These are phyloP conservation scores for Sylvietta virens DNA, from an alignment of 2,113 vertebrate genomes.

Conservation along the genomic window DNA sequence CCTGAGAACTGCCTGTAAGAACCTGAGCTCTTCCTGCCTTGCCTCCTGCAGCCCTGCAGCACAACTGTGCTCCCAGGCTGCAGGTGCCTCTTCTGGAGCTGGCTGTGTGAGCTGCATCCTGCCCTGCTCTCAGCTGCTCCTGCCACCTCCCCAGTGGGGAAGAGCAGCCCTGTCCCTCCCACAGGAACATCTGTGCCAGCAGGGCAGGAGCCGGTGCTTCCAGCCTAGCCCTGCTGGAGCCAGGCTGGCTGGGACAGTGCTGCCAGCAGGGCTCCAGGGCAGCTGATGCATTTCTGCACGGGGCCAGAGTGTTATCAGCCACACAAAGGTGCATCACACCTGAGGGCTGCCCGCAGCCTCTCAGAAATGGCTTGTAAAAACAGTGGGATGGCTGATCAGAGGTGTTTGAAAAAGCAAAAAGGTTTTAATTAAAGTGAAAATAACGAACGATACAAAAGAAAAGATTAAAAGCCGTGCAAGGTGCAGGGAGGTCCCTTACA, in stretches of 20 bases:
- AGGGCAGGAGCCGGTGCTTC: fast-evolving
- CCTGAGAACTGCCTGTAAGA: background rate
- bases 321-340: too few relatives aligned
- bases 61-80: background rate
- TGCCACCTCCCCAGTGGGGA: background rate
- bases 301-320: too few relatives aligned
- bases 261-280: background rate
- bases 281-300: too few relatives aligned
- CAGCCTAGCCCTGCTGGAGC: background rate
- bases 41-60: background rate
- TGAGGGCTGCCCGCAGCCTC: too few relatives aligned
- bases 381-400: too few relatives aligned
- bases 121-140: background rate
- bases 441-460: too few relatives aligned
- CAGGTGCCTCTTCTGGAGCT: background rate
- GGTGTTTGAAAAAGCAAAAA: too few relatives aligned
- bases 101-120: background rate
- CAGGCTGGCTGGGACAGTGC: background rate
- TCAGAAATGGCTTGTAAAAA: too few relatives aligned
- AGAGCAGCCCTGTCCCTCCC: background rate
- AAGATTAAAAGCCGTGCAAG: too few relatives aligned
- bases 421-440: too few relatives aligned
- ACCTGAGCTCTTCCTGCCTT: background rate
- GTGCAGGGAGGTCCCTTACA: too few relatives aligned
- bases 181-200: fast-evolving